A percentile compares a stretch with the other conserved stretches of the same genome.
phyloP scores from a whole-genome alignment of 2,888 invertebrate genomes.

The Sepiola atlantica region DNA sequence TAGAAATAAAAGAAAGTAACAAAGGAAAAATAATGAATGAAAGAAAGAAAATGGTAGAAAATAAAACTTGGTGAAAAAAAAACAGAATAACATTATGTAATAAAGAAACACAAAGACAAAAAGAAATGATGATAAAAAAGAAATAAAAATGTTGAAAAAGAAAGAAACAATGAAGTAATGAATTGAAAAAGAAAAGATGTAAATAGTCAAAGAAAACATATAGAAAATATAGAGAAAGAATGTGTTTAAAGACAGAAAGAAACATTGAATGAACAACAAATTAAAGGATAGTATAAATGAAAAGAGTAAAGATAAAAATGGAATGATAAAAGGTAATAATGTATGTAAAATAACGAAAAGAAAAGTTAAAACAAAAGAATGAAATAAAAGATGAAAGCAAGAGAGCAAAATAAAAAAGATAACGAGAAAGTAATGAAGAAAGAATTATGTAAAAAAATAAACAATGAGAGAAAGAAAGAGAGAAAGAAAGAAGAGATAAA shows the following conservation, averaged over 20 bases:
- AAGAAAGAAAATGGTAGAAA: background rate
- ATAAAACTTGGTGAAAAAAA: no score
- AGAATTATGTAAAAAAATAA: no score
- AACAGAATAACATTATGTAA: no score
- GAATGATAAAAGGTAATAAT: background rate
- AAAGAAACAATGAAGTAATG: background rate
- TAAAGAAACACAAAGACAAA: no score
- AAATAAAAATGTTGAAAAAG: background rate
- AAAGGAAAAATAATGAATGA: background rate
- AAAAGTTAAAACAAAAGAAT: background rate
- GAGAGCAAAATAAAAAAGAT: background rate
- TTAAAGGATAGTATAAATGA: background rate
- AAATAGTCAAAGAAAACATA: background rate
- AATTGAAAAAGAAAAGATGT: background rate
- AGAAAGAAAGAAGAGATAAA: background rate
- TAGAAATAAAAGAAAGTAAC: background rate
- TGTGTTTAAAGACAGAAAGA: no score
- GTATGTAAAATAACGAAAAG: background rate
- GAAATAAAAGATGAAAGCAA: background rate
- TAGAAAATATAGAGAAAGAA: background rate
- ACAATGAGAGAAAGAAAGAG: background rate
- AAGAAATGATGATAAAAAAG: background rate
- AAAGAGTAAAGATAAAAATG: background rate
- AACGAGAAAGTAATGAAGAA: no score
- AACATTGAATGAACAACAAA: no score